Percentiles rank a stretch among this genome's conserved stretches.
Conservation (phyloP, 2,797 vertebrate genomes). For the Thalassophryne amazonica region DNA sequence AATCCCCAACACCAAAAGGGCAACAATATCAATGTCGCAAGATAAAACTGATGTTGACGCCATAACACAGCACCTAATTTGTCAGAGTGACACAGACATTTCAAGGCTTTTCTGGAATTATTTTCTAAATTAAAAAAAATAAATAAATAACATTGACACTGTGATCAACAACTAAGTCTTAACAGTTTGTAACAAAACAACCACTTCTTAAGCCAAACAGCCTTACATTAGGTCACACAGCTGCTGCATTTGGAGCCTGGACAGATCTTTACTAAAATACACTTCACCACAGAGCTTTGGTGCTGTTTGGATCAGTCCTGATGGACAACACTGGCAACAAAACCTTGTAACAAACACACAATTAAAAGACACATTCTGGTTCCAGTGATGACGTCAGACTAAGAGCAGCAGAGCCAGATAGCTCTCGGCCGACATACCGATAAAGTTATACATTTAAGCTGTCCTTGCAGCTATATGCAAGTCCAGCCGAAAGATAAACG, state of each 20-base stretch:
- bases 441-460: too few species aligned
- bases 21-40: constrained; percentile 9
- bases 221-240: constrained; percentile 36
- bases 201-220: constrained; percentile 9
- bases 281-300: constrained; percentile 43
- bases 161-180: constrained; percentile 16
- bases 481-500: too few species aligned
- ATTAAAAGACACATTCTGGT: constrained; percentile 34
- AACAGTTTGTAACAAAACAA: constrained; percentile 15
- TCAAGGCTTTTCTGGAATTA: constrained; percentile 6
- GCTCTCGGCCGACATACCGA: too few species aligned
- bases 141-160: constrained; percentile 12
- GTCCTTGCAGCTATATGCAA: too few species aligned
- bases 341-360: constrained; percentile 30
- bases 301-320: constrained; percentile 25
- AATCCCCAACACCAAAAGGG: constrained; percentile 6
- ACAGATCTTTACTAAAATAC: constrained; percentile 61
- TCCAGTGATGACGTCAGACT: too few species aligned
- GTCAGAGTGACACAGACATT: constrained; percentile 30
- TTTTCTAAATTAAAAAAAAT: too few species aligned
- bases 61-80: constrained; percentile 25
- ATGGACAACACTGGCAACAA: constrained; percentile 37
- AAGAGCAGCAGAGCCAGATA: too few species aligned
- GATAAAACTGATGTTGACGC: constrained; percentile 27
- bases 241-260: constrained; percentile 61